phyloP scores from a whole-genome alignment of 2,888 invertebrate genomes.

The Tyria jacobaeae region DNA sequence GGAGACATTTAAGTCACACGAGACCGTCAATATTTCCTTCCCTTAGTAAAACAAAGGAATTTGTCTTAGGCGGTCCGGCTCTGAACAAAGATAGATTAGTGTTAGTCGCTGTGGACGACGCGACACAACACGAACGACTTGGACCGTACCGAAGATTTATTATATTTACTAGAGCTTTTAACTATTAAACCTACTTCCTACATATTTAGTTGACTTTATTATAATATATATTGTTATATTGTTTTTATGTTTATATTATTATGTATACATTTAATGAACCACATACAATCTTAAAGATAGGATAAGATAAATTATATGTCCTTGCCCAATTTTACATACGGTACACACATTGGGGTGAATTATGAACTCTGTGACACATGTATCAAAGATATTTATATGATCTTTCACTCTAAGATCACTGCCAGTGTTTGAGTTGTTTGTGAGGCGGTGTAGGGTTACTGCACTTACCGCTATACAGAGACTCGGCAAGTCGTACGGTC shows the following conservation, averaged over 20 bases:
- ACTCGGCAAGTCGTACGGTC: constrained; percentile 39
- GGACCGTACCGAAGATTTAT: constrained; percentile 59
- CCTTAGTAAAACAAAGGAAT: constrained; percentile 72
- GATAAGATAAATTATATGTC: constrained; percentile 35
- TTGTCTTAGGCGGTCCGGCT: constrained; percentile 66
- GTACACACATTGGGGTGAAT: constrained; percentile 35
- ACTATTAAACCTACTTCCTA: constrained; percentile 35
- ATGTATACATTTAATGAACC: constrained; percentile 33
- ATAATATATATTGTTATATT: constrained; percentile 1
- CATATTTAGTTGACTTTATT: constrained; percentile 23
- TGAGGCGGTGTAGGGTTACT: constrained; percentile 71
- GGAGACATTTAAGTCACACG: constrained; percentile 82
- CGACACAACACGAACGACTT: constrained; percentile 60
- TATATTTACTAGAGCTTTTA: constrained; percentile 55
- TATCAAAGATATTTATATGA: constrained; percentile 51
- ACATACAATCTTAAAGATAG: constrained; percentile 35
- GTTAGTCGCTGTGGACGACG: constrained; percentile 61
- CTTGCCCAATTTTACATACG: constrained; percentile 45
- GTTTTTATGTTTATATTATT: too few relatives aligned
- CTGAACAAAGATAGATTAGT: constrained; percentile 81
- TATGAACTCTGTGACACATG: constrained; percentile 56
- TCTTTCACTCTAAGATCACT: constrained; percentile 70
- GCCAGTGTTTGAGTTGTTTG: constrained; percentile 66
- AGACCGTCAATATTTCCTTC: constrained; percentile 83
- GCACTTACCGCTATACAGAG: constrained; percentile 26